phyloP scores from a whole-genome alignment of 2,888 invertebrate genomes.

The Zele albiditarsus region DNA sequence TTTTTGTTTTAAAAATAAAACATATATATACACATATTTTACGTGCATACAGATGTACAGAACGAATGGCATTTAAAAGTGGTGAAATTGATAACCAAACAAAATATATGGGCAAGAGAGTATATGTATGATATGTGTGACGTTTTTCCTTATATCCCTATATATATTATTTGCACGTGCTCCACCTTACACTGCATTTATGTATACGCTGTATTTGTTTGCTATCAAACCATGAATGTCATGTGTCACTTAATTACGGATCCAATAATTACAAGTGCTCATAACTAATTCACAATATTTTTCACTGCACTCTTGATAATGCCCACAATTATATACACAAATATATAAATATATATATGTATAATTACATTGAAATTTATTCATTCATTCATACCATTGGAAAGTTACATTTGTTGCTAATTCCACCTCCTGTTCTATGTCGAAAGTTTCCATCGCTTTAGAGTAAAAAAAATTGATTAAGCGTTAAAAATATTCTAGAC shows the following conservation, averaged over 20 bases:
- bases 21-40: not conserved
- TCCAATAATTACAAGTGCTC: not conserved
- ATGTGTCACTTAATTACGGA: not conserved
- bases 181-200: no score
- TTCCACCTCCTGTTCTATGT: not conserved
- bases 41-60: no score
- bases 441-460: slow-evolving; percentile 6
- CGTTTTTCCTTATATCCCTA: not conserved
- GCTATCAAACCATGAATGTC: not conserved
- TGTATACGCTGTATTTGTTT: not conserved
- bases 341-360: no score
- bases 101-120: not conserved
- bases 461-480: slow-evolving; percentile 10
- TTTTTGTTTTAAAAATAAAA: not conserved
- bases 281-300: not conserved
- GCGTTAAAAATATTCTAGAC: not conserved
- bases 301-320: not conserved
- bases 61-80: not conserved
- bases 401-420: not conserved
- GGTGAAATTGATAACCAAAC: not conserved
- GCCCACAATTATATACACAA: not conserved
- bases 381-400: not conserved
- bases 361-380: not conserved
- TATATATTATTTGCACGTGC: not conserved
- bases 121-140: not conserved